Base-by-base conservation (phyloP, 2,113 vertebrate genomes). In the Siniperca chuatsi region DNA sequence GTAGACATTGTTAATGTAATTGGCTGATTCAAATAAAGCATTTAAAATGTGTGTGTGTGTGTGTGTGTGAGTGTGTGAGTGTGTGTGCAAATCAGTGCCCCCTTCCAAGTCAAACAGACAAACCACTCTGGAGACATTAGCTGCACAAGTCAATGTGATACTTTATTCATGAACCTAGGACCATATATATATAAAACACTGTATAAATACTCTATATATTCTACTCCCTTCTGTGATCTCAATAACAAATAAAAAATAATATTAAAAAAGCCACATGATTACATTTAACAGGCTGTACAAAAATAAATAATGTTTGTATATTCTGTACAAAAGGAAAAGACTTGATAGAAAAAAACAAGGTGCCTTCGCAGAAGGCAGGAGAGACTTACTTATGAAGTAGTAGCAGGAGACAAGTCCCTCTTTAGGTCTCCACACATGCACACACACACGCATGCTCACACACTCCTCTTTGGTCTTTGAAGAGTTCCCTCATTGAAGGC, bases 181-280 rank as follows among this genome's bases (percentile, higher is more conserved):
- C 89, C 93, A 94, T 89, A 95, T 94, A 98, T 97, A 98, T 97
- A 96, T 94, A 94, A 44, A 95, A 97, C 96, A 97, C 92, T 96
- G 97, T 97, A 99, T 99, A 99, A 99, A 99, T 99, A 99, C 97
- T 99, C 97, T 98, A 97, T 97, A 96, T 96, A 98, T 94, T 97
- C 97, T 97, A 98, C 97, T 96, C 95, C 96, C 96, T 98, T 97
- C 97, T 96, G 91, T 95, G 90, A 91, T 94, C 94, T 94, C 90
- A 95, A 93, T 93, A 92, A 93, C 93, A 95, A 94, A 93, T 89
- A 97, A 96, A 96, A 97, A 95, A 93, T 91, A 90, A 93, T 91
- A 92, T 93, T 93, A 87, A 89, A 98, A 98, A 97, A 96, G 97
- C 91, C 96, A 97, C 97, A 98, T 95, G 96, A 96, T 97, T 98